Evolutionary conservation across 2,113 vertebrate genomes (phyloP), one percentile per base, ranked within the genome.

Genomic region (Nymphicus hollandicus): DNA sequence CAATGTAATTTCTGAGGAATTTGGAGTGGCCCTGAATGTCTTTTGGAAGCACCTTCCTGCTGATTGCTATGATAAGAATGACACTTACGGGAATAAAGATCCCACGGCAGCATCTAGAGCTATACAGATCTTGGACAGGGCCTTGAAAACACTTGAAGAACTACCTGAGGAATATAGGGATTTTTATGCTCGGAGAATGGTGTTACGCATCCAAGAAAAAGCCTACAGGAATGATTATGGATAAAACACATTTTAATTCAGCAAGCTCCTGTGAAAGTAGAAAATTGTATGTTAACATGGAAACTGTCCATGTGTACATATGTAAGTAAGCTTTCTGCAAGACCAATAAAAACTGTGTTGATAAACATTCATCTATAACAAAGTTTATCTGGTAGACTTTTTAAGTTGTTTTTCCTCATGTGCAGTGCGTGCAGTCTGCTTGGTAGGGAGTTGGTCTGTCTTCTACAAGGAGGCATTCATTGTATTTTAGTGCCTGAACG

Each of bases 51-150:
- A 99, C 53, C 98, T 99, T 68, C 98, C 98, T 12, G 91, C 98
- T 7, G 98, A 98, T 70, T 98, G 96, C 95, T 99, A 99, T 19
- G 99, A 99, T 97, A 99, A 97, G 88, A 99, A 98, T 91, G 99
- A 99, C 85, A 99, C 98, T 3, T 99, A 99, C 0, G 99, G 99
- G 56, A 99, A 99, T 96, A 99, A 99, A 98, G 99, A 99, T 96
- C 99, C 98, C 1, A 91, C 86, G 23, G 98, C 98, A 86, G 99
- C 99, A 7, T 94, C 98, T 22, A 98, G 98, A 93, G 99, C 99
- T 12, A 97, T 99, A 37, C 99, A 99, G 91, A 98, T 98, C 19
- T 96, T 99, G 91, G 99, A 99, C 91, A 98, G 98, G 86, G 99
- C 98, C 8, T 95, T 99, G 68, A 98, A 98, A 93, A 95, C 97